These are phyloP conservation scores for Drosophila mercatorum DNA, from an alignment of 2,888 invertebrate species.

Conservation along the genomic window DNA sequence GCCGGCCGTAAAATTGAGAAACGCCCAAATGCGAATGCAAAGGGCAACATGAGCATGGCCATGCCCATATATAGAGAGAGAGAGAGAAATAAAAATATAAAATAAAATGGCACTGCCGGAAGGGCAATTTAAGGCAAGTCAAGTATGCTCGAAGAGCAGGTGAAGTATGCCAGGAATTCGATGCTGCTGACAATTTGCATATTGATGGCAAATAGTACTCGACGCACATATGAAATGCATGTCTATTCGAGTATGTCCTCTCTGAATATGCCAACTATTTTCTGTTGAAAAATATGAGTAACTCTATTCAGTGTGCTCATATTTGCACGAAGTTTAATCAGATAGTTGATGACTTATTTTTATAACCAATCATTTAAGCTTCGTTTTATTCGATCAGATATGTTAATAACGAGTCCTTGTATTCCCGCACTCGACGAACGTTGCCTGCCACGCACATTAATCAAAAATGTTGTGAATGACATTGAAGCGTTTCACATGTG, in stretches of 20 bases:
- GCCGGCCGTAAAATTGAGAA: conserved; percentile 40
- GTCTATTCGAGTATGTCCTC: not conserved
- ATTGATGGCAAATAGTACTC: conserved; percentile 31
- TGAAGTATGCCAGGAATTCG: conserved; percentile 27
- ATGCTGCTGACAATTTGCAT: conserved; percentile 37
- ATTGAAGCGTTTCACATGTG: conserved; percentile 32
- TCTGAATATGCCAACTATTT: not conserved
- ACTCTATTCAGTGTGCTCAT: not conserved
- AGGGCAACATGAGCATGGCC: not conserved
- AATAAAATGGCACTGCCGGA: conserved; percentile 28
- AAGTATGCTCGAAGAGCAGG: conserved; percentile 36
- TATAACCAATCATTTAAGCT: not conserved
- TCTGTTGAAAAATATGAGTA: not conserved
- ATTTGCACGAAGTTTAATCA: not conserved
- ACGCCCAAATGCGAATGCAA: conserved; percentile 8
- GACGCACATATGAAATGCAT: conserved; percentile 1
- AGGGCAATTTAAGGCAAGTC: conserved; percentile 40
- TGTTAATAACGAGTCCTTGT: conserved; percentile 7
- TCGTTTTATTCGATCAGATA: conserved; percentile 29
- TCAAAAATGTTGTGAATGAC: conserved; percentile 31
- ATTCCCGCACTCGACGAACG: not conserved
- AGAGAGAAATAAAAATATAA: not conserved
- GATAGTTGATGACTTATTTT: not conserved
- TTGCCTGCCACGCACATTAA: conserved; percentile 32
- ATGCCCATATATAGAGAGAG: not conserved